Evolutionary conservation across 1,140 invertebrate genomes (phyloP).

Genomic region (Drosophila chauvacae): DNA sequence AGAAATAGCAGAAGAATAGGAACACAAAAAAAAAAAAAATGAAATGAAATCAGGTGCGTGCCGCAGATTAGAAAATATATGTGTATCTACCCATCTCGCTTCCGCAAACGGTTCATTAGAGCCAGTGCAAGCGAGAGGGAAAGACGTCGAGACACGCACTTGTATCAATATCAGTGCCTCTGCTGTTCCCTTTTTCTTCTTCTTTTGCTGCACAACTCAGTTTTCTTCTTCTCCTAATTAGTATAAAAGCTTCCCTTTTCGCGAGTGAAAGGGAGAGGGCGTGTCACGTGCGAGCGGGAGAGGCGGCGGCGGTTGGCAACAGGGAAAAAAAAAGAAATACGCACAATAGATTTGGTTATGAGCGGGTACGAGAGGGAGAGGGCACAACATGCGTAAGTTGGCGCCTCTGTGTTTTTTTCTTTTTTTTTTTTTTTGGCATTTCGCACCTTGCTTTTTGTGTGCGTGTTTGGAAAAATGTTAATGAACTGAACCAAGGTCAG

Average conservation of each 20-base stretch:
- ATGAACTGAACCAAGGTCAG: conserved; percentile 80
- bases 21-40: not conserved
- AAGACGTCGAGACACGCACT: conserved; percentile 23
- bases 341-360: conserved; percentile 25
- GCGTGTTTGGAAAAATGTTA: conserved; percentile 66
- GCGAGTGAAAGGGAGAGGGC: conserved; percentile 19
- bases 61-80: conserved; percentile 47
- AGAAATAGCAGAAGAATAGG: conserved; percentile 32
- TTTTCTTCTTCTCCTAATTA: conserved; percentile 38
- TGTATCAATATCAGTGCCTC: conserved; percentile 42
- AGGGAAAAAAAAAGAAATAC: conserved; percentile 9
- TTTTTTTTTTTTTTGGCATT: conserved; percentile 33
- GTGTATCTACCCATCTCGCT: conserved; percentile 3
- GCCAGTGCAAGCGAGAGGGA: conserved; percentile 12
- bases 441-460: conserved; percentile 41
- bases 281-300: conserved; percentile 47
- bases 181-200: not conserved
- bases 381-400: conserved; percentile 32
- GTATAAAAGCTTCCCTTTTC: conserved; percentile 27
- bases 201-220: conserved; percentile 20
- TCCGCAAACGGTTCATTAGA: conserved; percentile 1
- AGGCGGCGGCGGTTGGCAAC: conserved; percentile 38
- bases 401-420: conserved; percentile 14
- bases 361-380: conserved; percentile 12
- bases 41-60: conserved; percentile 56